Evolutionary conservation across 2,797 vertebrate genomes (phyloP), one percentile per base, ranked within the genome.

Genomic region (Odontamblyopus rebecca): DNA sequence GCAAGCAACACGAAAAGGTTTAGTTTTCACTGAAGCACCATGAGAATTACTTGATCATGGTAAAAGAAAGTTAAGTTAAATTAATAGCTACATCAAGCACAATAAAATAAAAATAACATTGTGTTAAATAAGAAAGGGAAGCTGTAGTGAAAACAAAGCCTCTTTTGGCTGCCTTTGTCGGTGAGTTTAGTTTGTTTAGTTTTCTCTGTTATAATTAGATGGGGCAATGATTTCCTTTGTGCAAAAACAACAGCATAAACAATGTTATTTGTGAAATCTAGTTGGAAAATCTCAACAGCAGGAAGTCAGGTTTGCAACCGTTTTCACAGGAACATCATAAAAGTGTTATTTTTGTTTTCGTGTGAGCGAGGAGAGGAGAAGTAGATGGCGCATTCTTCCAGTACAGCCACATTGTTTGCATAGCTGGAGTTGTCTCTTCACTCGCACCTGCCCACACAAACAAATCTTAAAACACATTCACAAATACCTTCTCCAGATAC

Each of bases 391-490:
- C 19, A 35, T 60, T 60, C 29, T 30, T 30, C 26, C 60, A 38
- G 61, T 23, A 19, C 35, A 38, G 61, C 61, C 61, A 62, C 61
- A 63, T 63, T 63, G 61, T 63, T 63, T 41, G 61, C 61, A 3
- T 63, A 63, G 61, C 61, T 63, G 61, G 35, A 63, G 61, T 44
- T 26, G 61, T 63, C n/a, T 63, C 32, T 26, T 7, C 61, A 4
- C 35, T 63, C 32, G 35, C 61, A 63, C 61, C 61, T 63, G 61
- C 29, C 83, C 78, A 83, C 82, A 83, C 78, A 74, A 79, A 81
- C 68, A 88, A 71, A 81, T 75, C 77, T 72, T 85, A 77, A 78
- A 79, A 73, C 80, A 80, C 83, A 77, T 73, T 75, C 74, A 67
- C 74, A 84, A 79, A 82, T 80, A 87, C 72, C 84, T 83, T 69